Base-by-base conservation (phyloP, 2,888 invertebrate genomes). In the Drosophila monieri region DNA sequence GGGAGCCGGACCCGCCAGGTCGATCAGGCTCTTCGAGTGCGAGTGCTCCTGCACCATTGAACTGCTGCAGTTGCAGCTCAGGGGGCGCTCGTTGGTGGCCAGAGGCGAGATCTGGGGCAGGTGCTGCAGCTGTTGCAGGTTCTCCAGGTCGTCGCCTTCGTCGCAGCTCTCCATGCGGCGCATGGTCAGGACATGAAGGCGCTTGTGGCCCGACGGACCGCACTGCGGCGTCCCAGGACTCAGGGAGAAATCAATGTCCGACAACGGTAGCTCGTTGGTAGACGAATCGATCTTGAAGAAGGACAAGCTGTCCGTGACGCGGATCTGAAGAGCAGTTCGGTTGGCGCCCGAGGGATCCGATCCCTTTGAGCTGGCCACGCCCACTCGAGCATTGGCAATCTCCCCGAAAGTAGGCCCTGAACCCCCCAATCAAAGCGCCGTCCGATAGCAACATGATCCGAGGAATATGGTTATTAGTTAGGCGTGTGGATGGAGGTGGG, bases 191-290 rank as follows among this genome's bases (percentile, higher is more conserved):
- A 87, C 48, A 51, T 46, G 73, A 18, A 56, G 55, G 4, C 56
- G 73, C 48, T 70, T 75, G 55, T 61, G 73, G 23, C 8, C 51
- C 14, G 56, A 12, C 10, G 55, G 61, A 18, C 56, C 55, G 14
- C 67, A 73, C 8, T 70, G 73, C 21, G 91, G 91, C 58, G 90
- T 90, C 64, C 90, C 85, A 32, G 89, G 91, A 69, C 88, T 90
- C 68, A 83, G 67, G 18, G 89, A 90, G 74, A 93, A 93, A 88
- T 93, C 92, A 88, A 93, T 92, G 74, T 93, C 93, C 65, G 94
- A 94, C 80, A 94, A 90, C 61, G 94, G 94, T 83, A 95, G 91
- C 91, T 95, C 94, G 92, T 94, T 95, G 72, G 94, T 94, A n/a
- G 94, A 93, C 55, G 94, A 94, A 89, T 93, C 93, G 32, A 90